Conservation (phyloP, 2,113 vertebrate species). For the Oenanthe oenanthe region DNA sequence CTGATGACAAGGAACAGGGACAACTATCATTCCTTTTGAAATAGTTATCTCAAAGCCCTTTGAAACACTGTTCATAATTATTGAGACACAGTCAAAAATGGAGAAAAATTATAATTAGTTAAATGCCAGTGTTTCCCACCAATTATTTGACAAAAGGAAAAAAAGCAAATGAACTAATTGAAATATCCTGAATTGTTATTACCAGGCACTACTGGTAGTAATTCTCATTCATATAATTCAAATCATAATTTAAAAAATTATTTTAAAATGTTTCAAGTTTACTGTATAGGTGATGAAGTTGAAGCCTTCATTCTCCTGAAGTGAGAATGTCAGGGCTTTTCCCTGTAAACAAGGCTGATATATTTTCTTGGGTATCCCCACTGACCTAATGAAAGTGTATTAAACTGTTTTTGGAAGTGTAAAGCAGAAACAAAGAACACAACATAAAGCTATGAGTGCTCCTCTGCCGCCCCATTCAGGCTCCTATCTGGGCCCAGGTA, state of each 20-base stretch:
- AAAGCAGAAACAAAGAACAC: not conserved
- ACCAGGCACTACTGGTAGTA: not conserved
- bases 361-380: not conserved
- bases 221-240: not conserved
- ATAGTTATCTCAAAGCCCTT: not conserved
- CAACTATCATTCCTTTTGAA: not conserved
- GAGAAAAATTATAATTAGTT: not conserved
- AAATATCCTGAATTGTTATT: not conserved
- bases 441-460: fast-evolving
- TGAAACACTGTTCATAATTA: not conserved
- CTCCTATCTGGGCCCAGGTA: not conserved
- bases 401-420: not conserved
- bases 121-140: not conserved
- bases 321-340: not conserved
- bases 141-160: not conserved
- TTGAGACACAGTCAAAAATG: not conserved
- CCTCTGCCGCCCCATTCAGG: not conserved
- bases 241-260: not conserved
- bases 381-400: not conserved
- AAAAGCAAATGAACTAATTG: not conserved
- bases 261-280: not conserved
- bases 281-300: not conserved
- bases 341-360: not conserved
- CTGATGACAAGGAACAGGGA: not conserved
- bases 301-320: not conserved